phyloP scores from a whole-genome alignment of 2,797 vertebrate species.

The Myotis vivesi region DNA sequence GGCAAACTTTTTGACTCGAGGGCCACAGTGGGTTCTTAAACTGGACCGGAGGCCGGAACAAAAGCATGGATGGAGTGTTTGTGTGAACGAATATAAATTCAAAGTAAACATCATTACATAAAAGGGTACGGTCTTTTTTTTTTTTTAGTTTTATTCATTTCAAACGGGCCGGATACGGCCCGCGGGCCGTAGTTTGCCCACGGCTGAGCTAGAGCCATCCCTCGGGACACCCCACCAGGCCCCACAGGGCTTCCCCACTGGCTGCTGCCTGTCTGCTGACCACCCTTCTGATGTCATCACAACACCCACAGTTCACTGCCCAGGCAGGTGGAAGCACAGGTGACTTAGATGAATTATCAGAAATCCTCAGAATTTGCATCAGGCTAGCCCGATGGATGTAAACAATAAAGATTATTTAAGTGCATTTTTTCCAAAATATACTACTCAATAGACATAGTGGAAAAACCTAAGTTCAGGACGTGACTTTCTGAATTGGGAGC shows the following conservation, averaged over 20 bases:
- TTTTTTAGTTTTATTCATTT: no score
- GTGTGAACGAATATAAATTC: no score
- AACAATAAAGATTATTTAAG: background rate
- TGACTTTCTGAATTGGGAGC: background rate
- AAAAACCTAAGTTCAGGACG: background rate
- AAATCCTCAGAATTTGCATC: background rate
- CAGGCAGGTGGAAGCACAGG: background rate
- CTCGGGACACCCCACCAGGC: background rate
- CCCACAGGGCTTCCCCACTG: no score
- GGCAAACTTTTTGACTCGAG: no score
- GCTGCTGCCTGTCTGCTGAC: no score
- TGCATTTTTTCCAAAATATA: background rate
- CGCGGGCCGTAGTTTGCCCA: no score
- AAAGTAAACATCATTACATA: no score
- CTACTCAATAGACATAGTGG: background rate
- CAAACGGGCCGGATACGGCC: no score
- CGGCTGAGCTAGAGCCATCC: accelerated
- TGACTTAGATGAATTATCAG: background rate
- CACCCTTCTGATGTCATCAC: background rate
- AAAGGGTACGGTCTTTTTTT: no score
- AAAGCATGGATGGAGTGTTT: no score
- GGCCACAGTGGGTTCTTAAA: no score
- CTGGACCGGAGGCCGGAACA: no score
- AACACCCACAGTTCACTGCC: background rate
- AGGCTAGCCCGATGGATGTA: background rate